Evolutionary conservation across 2,797 vertebrate species (phyloP).

Genomic region (Manis crassicaudata): DNA sequence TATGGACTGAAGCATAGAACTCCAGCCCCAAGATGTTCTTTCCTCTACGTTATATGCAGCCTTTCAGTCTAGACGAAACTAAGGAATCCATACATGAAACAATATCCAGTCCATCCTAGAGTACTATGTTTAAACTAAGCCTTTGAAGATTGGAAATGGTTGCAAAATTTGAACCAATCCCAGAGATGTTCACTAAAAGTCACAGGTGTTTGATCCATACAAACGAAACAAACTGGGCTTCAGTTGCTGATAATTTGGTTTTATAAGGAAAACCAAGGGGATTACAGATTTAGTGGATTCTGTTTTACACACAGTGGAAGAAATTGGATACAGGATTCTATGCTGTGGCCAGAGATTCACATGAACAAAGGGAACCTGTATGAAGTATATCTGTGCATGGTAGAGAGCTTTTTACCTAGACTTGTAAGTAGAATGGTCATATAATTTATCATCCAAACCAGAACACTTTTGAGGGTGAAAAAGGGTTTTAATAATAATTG

Average conservation of each 20-base stretch:
- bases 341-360: not conserved
- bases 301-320: not conserved
- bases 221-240: slow-evolving; percentile 19
- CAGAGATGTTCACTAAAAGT: not conserved
- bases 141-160: not conserved
- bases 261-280: slow-evolving; percentile 16
- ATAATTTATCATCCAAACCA: not conserved
- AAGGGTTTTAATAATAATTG: not conserved
- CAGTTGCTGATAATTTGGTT: slow-evolving; percentile 46
- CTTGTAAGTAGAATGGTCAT: not conserved
- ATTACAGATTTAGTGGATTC: slow-evolving; percentile 40
- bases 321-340: not conserved
- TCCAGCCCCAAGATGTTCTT: not conserved
- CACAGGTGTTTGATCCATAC: slow-evolving; percentile 24
- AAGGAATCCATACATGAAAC: not conserved
- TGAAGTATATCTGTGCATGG: not conserved
- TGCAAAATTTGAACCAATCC: slow-evolving; percentile 16
- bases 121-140: not conserved
- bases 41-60: not conserved
- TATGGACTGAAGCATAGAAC: not conserved
- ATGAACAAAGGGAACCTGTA: not conserved
- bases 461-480: not conserved
- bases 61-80: not conserved
- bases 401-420: not conserved
- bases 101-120: not conserved